Conservation (phyloP, 37 sponge, comb jelly and placozoan species). For the Agelas oroides region DNA sequence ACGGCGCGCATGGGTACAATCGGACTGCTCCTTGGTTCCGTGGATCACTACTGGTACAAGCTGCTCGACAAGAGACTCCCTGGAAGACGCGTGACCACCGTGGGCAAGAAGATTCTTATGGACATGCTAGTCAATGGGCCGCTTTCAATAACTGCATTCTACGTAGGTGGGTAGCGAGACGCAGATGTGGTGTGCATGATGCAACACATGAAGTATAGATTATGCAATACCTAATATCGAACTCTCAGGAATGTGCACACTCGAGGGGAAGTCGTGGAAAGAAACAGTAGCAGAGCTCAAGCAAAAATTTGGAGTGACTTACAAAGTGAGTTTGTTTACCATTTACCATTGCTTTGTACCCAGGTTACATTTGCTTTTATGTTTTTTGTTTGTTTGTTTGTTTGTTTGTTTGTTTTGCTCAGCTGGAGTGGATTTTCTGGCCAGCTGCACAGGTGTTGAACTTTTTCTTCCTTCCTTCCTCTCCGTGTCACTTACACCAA, state of each 20-base stretch:
- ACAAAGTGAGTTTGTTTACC: slow-evolving; percentile 49
- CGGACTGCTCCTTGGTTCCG: slow-evolving; percentile 46
- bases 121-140: slow-evolving; percentile 52
- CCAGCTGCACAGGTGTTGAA: slow-evolving; percentile 78
- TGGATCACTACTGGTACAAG: slow-evolving; percentile 81
- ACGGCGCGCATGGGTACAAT: slow-evolving; percentile 60
- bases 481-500: slow-evolving; percentile 62
- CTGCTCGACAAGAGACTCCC: slow-evolving; percentile 54
- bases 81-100: neutral
- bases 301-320: slow-evolving; percentile 58
- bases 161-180: slow-evolving; percentile 34
- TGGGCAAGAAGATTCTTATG: slow-evolving; percentile 61
- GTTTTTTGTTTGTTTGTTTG: too few species aligned
- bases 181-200: neutral
- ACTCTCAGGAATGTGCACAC: slow-evolving; percentile 47
- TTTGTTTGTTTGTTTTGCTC: too few species aligned
- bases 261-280: slow-evolving; percentile 62
- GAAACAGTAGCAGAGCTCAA: slow-evolving; percentile 50
- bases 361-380: too few species aligned
- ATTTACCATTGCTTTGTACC: too few species aligned
- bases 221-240: too few species aligned
- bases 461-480: slow-evolving; percentile 76
- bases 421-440: slow-evolving; percentile 72
- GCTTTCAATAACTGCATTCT: slow-evolving; percentile 33
- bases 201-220: too few species aligned